Conservation (phyloP, 2,113 vertebrate species). For the Pelvicachromis taeniatus region DNA sequence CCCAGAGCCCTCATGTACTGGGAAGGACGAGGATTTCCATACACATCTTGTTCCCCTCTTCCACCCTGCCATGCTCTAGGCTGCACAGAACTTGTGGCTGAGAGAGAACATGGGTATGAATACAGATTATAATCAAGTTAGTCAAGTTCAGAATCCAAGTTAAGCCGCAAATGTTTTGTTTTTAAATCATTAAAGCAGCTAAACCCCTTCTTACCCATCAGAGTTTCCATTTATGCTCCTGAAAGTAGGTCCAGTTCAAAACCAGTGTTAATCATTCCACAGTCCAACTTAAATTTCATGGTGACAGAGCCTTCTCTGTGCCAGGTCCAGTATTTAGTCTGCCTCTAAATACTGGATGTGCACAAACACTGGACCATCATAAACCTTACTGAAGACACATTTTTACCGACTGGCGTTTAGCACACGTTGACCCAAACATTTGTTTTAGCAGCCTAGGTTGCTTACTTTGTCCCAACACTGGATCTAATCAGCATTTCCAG, state of each 20-base stretch:
- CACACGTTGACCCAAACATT: background rate
- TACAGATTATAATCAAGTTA: background rate
- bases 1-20: background rate
- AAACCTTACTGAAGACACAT: rapidly evolving
- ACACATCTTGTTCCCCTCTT: rapidly evolving
- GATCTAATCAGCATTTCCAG: background rate
- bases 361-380: background rate
- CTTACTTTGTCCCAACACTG: background rate
- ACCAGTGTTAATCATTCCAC: background rate
- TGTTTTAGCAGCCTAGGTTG: rapidly evolving
- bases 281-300: background rate
- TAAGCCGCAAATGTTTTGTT: too few species aligned
- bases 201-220: too few species aligned
- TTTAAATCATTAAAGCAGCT: too few species aligned
- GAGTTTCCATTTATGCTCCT: background rate
- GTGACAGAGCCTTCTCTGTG: background rate
- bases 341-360: background rate
- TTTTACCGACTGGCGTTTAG: background rate
- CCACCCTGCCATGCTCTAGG: background rate
- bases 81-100: background rate
- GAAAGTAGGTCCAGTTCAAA: rapidly evolving
- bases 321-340: background rate
- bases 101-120: background rate
- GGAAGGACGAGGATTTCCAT: background rate
- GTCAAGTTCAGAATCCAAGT: too few species aligned